Percentiles rank a stretch among this genome's conserved stretches.
These are phyloP conservation scores for Dromococcyx pavoninus DNA, from an alignment of 2,797 vertebrate species.

Conservation along the genomic window DNA sequence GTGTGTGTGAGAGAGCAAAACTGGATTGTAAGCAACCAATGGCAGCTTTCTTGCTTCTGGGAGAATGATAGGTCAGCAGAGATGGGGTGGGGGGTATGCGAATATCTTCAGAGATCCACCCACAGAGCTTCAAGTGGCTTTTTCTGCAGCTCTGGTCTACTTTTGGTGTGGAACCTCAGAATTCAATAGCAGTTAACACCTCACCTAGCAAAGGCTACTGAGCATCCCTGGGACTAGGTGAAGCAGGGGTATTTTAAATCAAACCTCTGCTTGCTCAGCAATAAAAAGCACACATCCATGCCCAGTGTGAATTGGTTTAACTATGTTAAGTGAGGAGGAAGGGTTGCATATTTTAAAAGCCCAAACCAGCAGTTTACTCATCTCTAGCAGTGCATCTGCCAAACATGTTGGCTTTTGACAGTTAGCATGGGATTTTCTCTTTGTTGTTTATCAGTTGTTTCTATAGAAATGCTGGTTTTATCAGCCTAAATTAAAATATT, in stretches of 20 bases:
- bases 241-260: not conserved
- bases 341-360: not conserved
- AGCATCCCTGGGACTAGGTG: not conserved
- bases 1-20: not conserved
- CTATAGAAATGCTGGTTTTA: constrained; percentile 45
- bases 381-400: not conserved
- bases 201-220: not conserved
- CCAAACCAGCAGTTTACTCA: constrained; percentile 25
- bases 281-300: not conserved
- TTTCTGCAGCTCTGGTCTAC: not conserved
- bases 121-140: not conserved
- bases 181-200: not conserved
- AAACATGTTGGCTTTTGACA: not conserved
- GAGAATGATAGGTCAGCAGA: not conserved
- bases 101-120: not conserved
- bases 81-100: too few relatives aligned
- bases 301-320: not conserved
- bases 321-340: not conserved
- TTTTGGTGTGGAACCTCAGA: not conserved
- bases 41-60: not conserved
- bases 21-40: not conserved
- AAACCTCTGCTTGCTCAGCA: not conserved
- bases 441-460: constrained; percentile 15
- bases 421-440: constrained; percentile 17
- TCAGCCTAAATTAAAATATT: not conserved